Conservation (phyloP, 1,140 invertebrate species). For the Geopemphigus sp. region DNA sequence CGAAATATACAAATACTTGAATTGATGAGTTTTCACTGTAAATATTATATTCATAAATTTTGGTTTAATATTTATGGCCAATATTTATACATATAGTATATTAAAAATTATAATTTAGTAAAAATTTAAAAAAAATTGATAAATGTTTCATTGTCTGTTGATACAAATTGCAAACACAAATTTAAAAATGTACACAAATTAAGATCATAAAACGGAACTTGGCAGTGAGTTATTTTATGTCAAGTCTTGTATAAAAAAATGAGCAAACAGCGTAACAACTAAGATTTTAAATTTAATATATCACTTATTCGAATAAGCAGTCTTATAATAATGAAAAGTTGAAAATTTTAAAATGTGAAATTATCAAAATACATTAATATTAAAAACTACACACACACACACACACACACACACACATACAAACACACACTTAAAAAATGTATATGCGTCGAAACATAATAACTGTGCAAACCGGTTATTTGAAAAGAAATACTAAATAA, state of each 20-base stretch:
- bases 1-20: not conserved
- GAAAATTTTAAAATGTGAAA: not conserved
- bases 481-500: not conserved
- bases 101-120: not conserved
- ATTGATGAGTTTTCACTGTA: not conserved
- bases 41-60: not conserved
- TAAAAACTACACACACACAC: conserved; percentile 11
- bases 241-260: conserved; percentile 30
- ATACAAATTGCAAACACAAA: not conserved
- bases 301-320: conserved; percentile 14
- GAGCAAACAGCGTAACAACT: not conserved
- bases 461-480: not conserved
- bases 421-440: not conserved
- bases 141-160: not conserved
- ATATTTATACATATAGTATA: not conserved
- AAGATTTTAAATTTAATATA: not conserved
- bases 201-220: conserved; percentile 7
- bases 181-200: conserved; percentile 7
- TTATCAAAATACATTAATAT: not conserved
- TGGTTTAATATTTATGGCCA: conserved; percentile 12
- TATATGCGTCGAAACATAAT: not conserved
- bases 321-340: conserved; percentile 9
- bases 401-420: too few relatives aligned
- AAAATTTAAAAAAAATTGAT: not conserved
- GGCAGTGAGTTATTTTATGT: conserved; percentile 38